Percentiles rank a stretch among this genome's conserved stretches.
These are phyloP conservation scores for Leptocoma aspasia DNA, from an alignment of 2,113 vertebrate species.

Conservation along the genomic window DNA sequence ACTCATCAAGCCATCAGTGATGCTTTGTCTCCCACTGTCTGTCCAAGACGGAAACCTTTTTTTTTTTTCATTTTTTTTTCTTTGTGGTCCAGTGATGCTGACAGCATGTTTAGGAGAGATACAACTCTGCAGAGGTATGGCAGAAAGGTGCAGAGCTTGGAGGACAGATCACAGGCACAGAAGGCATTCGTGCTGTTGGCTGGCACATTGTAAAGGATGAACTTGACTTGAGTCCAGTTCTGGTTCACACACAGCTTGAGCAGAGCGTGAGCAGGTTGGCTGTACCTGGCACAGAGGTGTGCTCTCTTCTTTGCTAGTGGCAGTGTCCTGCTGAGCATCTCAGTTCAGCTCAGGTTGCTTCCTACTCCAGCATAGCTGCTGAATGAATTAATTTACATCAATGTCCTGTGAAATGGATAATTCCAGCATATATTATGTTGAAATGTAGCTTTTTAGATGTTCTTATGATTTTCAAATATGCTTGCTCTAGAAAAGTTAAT, in stretches of 20 bases:
- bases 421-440: background rate
- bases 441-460: conserved; percentile 19
- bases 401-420: background rate
- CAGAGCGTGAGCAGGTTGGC: background rate
- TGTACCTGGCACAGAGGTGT: background rate
- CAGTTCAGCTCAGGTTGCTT: conserved; percentile 30
- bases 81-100: background rate
- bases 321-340: background rate
- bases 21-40: background rate
- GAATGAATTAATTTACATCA: conserved; percentile 31
- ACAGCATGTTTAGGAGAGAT: background rate
- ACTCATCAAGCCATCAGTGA: background rate
- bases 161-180: background rate
- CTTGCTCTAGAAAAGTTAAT: conserved; percentile 34
- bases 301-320: background rate
- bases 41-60: background rate
- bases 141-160: background rate
- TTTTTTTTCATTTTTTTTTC: no score
- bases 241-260: background rate
- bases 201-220: background rate
- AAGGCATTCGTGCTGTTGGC: background rate
- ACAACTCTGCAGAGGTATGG: background rate
- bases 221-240: background rate
- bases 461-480: conserved; percentile 37
- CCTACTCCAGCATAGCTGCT: background rate